Percentiles rank a stretch among this genome's conserved stretches.
Evolutionary conservation across 2,113 vertebrate species (phyloP).

Genomic region (Nanorana parkeri): DNA sequence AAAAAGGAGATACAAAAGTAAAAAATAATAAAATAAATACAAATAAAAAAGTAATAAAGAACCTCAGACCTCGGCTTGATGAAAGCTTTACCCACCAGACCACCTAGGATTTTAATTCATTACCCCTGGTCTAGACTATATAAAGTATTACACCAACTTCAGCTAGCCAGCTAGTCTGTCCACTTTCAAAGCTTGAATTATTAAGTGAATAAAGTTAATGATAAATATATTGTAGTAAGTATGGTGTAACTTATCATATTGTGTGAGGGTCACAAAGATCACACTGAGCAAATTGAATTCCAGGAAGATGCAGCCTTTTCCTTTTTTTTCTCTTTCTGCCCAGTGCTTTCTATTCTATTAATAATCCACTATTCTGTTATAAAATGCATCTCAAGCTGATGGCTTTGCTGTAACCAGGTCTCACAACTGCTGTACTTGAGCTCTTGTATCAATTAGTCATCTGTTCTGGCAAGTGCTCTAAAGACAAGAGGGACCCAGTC

Average conservation of each 20-base stretch:
- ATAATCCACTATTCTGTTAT: constrained; percentile 10
- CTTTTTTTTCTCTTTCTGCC: background rate
- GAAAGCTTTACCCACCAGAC: too few relatives aligned
- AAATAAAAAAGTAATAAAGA: too few relatives aligned
- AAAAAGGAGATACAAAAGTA: too few relatives aligned
- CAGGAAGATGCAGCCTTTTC: background rate
- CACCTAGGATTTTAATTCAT: too few relatives aligned
- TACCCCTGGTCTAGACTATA: too few relatives aligned
- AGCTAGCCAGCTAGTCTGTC: background rate
- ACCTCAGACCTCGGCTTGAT: too few relatives aligned
- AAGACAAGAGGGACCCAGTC: constrained; percentile 36
- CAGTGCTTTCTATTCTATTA: constrained; percentile 22
- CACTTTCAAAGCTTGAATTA: background rate
- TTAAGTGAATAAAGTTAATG: background rate
- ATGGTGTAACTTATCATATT: too few relatives aligned
- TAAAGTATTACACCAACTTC: too few relatives aligned
- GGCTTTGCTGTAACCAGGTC: constrained; percentile 5
- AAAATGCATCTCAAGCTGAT: constrained; percentile 17
- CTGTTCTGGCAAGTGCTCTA: constrained; percentile 45
- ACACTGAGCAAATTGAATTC: background rate
- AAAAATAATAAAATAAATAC: too few relatives aligned
- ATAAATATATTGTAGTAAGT: background rate
- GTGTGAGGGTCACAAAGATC: too few relatives aligned
- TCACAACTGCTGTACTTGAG: constrained; percentile 15
- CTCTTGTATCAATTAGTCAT: constrained; percentile 46